Evolutionary conservation across 2,797 vertebrate species (phyloP), one percentile per base, ranked within the genome.

Genomic region (Anguilla marmorata): DNA sequence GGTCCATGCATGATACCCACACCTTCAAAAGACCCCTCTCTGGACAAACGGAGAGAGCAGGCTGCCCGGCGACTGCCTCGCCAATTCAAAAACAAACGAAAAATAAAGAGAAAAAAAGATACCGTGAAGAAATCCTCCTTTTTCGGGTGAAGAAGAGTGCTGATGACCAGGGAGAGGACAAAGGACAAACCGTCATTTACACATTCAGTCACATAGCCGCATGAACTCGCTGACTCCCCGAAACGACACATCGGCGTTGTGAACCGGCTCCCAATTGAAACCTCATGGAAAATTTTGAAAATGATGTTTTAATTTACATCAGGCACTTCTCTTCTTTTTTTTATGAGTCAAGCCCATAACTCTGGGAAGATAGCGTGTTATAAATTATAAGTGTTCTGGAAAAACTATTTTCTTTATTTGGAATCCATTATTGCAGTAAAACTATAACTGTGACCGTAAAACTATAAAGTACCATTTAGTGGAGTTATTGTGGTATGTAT

Each of bases 21-120:
- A 72, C 58, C 58, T 52, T 87, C 87, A 90, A 90, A 89, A 84
- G 58, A 86, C 86, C 86, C 89, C 88, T 87, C 88, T 87, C 88
- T 88, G 41, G 11, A 63, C 24, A 85, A 72, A 37, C 37, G 37
- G 30, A 5, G 41, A 50, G 24, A 72, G 16, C 45, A 87, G 83
- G 48, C 80, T 56, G 56, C 37, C 12, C 41, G 76, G 14, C 74
- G 19, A 54, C 72, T 50, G 19, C 72, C 72, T 54, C 14, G 8
- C 50, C 52, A 60, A 80, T n/a, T 56, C 69, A 79, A 19, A 80
- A 6, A 74, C n/a, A 37, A 37, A 37, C 7, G 9, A 4, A 8
- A 87, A 2, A 37, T 24, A 76, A 87, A 56, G 86, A n/a, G 27
- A 72, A 27, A 74, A 37, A 86, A 37, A 86, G 50, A 86, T 76